Evolutionary conservation across 2,888 invertebrate species (phyloP).

Genomic region (Harpalus rufipes): DNA sequence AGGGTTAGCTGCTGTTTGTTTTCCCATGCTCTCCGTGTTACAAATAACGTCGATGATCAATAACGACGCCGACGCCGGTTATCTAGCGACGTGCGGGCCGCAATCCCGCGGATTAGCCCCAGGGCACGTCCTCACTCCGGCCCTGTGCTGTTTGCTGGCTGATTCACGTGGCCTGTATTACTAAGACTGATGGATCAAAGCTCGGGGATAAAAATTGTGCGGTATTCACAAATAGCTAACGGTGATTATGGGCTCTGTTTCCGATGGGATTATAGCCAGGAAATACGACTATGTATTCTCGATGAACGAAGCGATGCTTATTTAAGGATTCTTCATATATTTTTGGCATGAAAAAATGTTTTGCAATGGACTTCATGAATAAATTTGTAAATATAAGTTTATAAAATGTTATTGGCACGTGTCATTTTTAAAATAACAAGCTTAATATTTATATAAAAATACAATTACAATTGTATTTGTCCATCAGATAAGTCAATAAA

Average conservation of each 20-base stretch:
- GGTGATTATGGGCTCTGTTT: slow-evolving; percentile 29
- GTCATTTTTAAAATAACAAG: background rate
- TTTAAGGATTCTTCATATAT: slow-evolving; percentile 1
- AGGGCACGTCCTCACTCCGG: slow-evolving; percentile 70
- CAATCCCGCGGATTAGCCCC: slow-evolving; percentile 72
- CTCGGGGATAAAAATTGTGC: slow-evolving; percentile 43
- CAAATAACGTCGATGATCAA: slow-evolving; percentile 72
- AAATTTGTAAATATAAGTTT: background rate
- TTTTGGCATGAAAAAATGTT: background rate
- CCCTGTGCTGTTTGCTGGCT: slow-evolving; percentile 39
- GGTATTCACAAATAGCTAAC: slow-evolving; percentile 47
- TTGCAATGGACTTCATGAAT: background rate
- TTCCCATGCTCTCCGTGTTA: slow-evolving; percentile 70
- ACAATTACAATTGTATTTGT: too few species aligned
- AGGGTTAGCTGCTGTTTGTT: slow-evolving; percentile 71
- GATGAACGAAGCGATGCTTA: background rate
- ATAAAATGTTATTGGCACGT: background rate
- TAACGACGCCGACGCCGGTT: slow-evolving; percentile 68
- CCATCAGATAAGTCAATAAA: too few species aligned
- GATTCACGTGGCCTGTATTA: slow-evolving; percentile 48
- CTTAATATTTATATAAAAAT: too few species aligned
- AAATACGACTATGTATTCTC: background rate
- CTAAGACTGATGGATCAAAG: slow-evolving; percentile 37
- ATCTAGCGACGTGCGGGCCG: slow-evolving; percentile 69
- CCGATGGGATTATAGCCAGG: slow-evolving; percentile 21